Conservation (phyloP, 37 sponge, comb jelly and placozoan species). For the Halichondria panicea region DNA sequence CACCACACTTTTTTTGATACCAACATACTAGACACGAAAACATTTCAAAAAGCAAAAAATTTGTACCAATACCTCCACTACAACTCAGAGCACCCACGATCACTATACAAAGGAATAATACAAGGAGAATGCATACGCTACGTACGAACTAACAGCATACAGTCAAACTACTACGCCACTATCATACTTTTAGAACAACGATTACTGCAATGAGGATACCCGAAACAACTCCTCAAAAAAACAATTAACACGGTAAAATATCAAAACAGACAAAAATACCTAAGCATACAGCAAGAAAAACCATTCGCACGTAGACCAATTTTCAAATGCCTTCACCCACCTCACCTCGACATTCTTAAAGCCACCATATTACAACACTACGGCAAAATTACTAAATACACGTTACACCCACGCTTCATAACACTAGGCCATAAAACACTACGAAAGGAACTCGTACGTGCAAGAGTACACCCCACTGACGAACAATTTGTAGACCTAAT, state of each 20-base stretch:
- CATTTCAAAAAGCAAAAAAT: constrained; percentile 25
- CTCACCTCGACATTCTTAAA: constrained; percentile 3
- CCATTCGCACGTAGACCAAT: background rate
- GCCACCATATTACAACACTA: background rate
- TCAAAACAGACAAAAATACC: background rate
- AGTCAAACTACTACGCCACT: background rate
- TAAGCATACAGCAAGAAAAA: background rate
- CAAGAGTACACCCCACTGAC: background rate
- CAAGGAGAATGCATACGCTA: constrained; percentile 29
- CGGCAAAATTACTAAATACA: background rate
- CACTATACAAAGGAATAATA: constrained; percentile 3
- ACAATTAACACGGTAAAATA: background rate
- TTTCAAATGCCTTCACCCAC: constrained; percentile 30
- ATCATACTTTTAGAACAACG: background rate
- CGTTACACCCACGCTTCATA: constrained; percentile 12
- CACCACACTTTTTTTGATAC: background rate
- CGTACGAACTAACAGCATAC: constrained; percentile 9
- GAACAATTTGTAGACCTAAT: constrained; percentile 5
- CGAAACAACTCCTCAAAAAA: background rate
- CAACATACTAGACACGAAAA: background rate
- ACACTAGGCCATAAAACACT: background rate
- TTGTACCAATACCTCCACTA: constrained; percentile 29
- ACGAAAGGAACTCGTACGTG: background rate
- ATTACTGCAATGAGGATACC: constrained; percentile 13
- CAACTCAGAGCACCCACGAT: constrained; percentile 11